Conservation (phyloP, 2,113 vertebrate genomes). For the Indri indri region DNA sequence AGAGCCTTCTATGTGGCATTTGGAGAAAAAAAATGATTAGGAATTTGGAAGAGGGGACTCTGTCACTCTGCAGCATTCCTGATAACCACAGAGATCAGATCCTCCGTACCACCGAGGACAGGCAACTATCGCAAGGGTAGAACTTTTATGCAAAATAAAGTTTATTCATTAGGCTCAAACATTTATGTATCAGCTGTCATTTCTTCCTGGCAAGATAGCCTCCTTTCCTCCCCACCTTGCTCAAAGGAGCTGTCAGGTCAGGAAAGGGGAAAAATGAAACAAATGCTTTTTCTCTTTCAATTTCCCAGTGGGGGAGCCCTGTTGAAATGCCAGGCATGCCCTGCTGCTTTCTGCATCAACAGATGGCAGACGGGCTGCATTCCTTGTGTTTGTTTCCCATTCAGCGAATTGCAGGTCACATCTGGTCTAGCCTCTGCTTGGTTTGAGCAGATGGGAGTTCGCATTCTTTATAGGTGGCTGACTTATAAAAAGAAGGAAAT, state of each 20-base stretch:
- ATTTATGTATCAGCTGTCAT: slow-evolving; percentile 73
- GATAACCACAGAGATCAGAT: slow-evolving; percentile 36
- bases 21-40: slow-evolving; percentile 31
- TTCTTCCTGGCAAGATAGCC: slow-evolving; percentile 65
- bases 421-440: slow-evolving; percentile 85
- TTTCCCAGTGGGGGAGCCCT: slow-evolving; percentile 77
- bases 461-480: slow-evolving; percentile 53
- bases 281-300: slow-evolving; percentile 78
- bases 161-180: slow-evolving; percentile 56
- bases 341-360: slow-evolving; percentile 85
- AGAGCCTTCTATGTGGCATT: slow-evolving; percentile 54
- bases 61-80: background rate
- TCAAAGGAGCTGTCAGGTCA: slow-evolving; percentile 80
- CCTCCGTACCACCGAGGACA: background rate
- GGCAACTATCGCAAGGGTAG: slow-evolving; percentile 26
- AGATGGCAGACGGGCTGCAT: slow-evolving; percentile 87
- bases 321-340: slow-evolving; percentile 80
- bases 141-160: slow-evolving; percentile 54
- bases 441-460: slow-evolving; percentile 84
- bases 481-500: background rate
- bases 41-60: slow-evolving; percentile 9
- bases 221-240: background rate
- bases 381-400: slow-evolving; percentile 83
- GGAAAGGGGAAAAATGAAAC: slow-evolving; percentile 69
- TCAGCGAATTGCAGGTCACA: slow-evolving; percentile 88